Conservation (phyloP, 2,797 vertebrate species). For the Phoebastria nigripes region DNA sequence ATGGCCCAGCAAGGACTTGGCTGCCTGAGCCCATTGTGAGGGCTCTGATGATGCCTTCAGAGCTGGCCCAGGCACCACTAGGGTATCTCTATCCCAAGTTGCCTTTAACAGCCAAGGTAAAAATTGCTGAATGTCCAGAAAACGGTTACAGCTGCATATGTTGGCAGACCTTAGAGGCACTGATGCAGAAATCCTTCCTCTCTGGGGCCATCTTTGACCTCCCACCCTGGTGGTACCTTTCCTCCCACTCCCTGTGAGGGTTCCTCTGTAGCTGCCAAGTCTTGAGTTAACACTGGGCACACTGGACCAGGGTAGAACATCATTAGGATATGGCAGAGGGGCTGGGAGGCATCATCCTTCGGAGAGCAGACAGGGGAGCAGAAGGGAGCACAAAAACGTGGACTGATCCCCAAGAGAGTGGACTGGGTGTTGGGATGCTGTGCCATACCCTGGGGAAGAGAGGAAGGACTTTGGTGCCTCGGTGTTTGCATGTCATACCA, state of each 20-base stretch:
- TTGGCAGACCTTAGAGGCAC: neutral
- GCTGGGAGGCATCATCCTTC: neutral
- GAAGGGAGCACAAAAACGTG: neutral
- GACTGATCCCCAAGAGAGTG: neutral
- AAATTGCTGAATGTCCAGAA: neutral
- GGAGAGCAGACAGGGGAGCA: neutral
- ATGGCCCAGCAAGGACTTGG: neutral
- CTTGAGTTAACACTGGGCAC: neutral
- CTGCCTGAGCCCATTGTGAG: neutral
- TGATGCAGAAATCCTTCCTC: neutral
- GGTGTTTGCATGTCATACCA: neutral
- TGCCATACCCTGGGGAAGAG: neutral
- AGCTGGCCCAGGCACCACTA: neutral
- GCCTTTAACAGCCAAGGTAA: neutral
- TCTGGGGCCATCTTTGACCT: neutral
- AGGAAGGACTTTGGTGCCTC: neutral
- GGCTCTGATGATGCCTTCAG: neutral
- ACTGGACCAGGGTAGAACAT: neutral
- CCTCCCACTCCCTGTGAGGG: neutral
- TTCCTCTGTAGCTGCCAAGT: neutral
- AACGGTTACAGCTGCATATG: neutral
- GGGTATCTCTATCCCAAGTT: neutral
- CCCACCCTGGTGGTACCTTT: neutral
- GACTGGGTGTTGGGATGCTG: neutral
- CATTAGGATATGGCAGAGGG: rapidly evolving